A percentile compares a stretch with the other conserved stretches of the same genome.
These are phyloP conservation scores for Calypte anna DNA, from an alignment of 2,113 vertebrate species.

Conservation along the genomic window DNA sequence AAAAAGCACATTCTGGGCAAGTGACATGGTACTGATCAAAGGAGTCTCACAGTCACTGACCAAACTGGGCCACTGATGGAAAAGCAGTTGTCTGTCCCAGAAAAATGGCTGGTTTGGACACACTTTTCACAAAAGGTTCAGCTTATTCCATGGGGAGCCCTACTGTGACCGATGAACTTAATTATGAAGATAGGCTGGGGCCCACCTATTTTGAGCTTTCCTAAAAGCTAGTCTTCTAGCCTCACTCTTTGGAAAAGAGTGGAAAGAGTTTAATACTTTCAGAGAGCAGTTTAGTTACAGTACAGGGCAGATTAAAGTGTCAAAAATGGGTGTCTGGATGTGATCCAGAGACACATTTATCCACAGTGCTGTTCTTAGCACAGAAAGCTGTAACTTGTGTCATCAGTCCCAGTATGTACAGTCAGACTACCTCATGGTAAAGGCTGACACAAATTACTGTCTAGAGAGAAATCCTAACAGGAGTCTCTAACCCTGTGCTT, in stretches of 20 bases:
- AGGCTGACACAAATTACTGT: neutral
- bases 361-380: neutral
- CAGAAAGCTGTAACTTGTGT: neutral
- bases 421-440: neutral
- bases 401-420: neutral
- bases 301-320: neutral
- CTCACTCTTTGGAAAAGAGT: neutral
- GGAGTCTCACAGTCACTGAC: rapidly evolving
- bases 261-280: neutral
- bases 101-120: neutral
- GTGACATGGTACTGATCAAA: neutral
- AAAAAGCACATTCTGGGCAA: neutral
- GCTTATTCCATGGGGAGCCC: neutral
- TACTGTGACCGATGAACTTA: neutral
- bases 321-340: neutral
- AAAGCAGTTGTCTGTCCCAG: neutral
- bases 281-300: neutral
- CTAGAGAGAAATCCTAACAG: neutral
- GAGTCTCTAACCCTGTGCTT: neutral
- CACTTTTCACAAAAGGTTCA: neutral
- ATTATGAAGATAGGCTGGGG: neutral
- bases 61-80: neutral
- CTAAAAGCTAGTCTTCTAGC: neutral
- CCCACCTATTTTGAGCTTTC: neutral
- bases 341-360: neutral